Conservation (phyloP, 2,797 vertebrate genomes). For the Gephyroberyx darwinii region DNA sequence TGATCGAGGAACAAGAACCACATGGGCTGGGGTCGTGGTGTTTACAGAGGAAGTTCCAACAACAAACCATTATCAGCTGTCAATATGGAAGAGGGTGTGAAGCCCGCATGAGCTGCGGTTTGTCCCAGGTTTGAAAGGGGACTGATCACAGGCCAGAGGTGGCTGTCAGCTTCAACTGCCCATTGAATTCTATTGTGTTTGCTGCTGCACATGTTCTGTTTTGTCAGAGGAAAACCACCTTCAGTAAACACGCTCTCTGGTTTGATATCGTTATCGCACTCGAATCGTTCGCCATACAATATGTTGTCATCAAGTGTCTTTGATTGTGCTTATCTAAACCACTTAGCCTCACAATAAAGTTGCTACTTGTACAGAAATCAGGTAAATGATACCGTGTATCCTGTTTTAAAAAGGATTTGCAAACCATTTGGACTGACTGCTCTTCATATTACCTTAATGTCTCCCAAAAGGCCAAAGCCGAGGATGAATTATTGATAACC, state of each 20-base stretch:
- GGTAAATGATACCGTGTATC: constrained; percentile 75
- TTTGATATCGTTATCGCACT: constrained; percentile 40
- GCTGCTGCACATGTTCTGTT: constrained; percentile 32
- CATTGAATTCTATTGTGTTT: constrained; percentile 1
- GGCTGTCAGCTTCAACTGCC: background rate
- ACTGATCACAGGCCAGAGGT: background rate
- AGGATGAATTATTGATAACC: constrained; percentile 83
- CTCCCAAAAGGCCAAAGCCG: constrained; percentile 82
- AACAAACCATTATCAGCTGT: constrained; percentile 79
- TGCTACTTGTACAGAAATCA: constrained; percentile 74
- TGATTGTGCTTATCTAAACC: constrained; percentile 69
- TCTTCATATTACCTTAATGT: constrained; percentile 83
- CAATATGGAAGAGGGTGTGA: constrained; percentile 55
- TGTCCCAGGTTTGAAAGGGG: constrained; percentile 11
- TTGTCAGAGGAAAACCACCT: constrained; percentile 35
- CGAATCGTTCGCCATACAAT: constrained; percentile 46
- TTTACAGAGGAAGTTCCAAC: constrained; percentile 69
- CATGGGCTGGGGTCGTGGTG: constrained; percentile 68
- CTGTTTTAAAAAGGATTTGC: constrained; percentile 78
- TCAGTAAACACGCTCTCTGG: constrained; percentile 43
- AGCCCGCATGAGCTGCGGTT: constrained; percentile 53
- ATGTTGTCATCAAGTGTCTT: constrained; percentile 50
- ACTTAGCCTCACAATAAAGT: constrained; percentile 68
- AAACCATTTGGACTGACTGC: constrained; percentile 81
- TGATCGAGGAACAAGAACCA: constrained; percentile 75